Base-by-base conservation (phyloP, 1,140 invertebrate species). In the Bombus confusus region DNA sequence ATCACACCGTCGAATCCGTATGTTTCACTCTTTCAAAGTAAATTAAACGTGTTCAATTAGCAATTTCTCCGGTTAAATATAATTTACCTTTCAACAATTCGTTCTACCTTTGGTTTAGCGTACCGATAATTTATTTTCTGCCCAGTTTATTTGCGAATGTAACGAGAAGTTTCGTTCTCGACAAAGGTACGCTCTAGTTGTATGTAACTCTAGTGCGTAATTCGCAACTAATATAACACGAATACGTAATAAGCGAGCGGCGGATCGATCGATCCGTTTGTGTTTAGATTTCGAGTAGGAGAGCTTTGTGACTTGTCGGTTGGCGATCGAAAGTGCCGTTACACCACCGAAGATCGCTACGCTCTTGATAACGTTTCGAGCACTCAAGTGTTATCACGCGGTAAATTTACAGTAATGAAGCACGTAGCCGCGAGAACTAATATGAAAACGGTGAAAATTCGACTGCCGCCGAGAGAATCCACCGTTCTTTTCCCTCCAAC, bases 21-120 rank as follows among this genome's bases (percentile, higher is more conserved):
- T 3, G 47, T 18, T 75, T 78, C 75, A 22, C n/a, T 72, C n/a
- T 84, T 47, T 47, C 66, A 13, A 37, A 66, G 66, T 84, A 37
- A 84, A 84, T 84, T 79, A 84, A 77, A 52, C 47, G 47, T 10
- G 66, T 79, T 84, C 66, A 62, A 84, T 84, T 79, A 79, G 41
- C 82, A 5, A 34, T 47, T 79, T 52, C 82, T 69, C 64, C 76
- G 31, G 15, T 79, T 71, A 62, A 80, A 84, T 59, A 84, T 69
- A 71, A 72, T 84, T 78, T 59, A 37, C 52, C 82, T 25, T 41
- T 34, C 64, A 25, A 41, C 66, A 43, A 79, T 79, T 84, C 68
- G 68, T 72, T 37, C 68, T 15, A 37, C 66, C 39, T 41, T 59
- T 66, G 75, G 39, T 71, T 77, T 41, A n/a, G n/a, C 68, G n/a